These are phyloP conservation scores for Entosphenus tridentatus DNA, from an alignment of 2,113 vertebrate species.

Conservation along the genomic window DNA sequence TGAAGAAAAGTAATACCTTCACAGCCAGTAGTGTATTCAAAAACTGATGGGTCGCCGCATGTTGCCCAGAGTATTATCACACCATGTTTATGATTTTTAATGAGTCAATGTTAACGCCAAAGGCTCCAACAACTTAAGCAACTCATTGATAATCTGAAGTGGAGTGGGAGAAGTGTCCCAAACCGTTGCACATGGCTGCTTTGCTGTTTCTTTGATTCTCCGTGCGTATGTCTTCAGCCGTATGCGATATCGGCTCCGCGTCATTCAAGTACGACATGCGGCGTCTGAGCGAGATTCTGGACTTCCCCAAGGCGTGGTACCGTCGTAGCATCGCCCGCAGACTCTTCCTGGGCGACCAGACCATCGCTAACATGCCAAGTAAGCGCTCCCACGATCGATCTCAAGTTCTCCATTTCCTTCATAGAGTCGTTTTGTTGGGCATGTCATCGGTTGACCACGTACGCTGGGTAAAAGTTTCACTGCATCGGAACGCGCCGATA, in stretches of 20 bases:
- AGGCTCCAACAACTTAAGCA: too few relatives aligned
- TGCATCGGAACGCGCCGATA: neutral
- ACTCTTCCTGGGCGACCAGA: slow-evolving; percentile 87
- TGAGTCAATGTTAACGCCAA: too few relatives aligned
- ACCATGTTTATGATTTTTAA: too few relatives aligned
- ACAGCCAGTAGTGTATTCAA: too few relatives aligned
- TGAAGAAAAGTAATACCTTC: too few relatives aligned
- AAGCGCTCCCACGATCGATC: slow-evolving; percentile 10
- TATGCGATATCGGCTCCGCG: slow-evolving; percentile 92
- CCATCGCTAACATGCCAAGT: slow-evolving; percentile 66
- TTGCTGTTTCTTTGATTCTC: too few relatives aligned
- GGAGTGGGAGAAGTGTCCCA: too few relatives aligned
- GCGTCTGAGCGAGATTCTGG: slow-evolving; percentile 82
- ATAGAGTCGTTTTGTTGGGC: neutral
- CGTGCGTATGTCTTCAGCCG: slow-evolving; percentile 26
- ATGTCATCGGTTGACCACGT: neutral
- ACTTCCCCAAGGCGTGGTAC: slow-evolving; percentile 92
- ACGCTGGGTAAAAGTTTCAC: neutral
- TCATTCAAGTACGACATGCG: slow-evolving; percentile 98
- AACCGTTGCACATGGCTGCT: too few relatives aligned
- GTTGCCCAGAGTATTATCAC: too few relatives aligned
- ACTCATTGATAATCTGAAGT: too few relatives aligned
- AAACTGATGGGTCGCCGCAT: too few relatives aligned
- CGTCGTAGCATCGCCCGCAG: slow-evolving; percentile 79
- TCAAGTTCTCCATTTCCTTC: slow-evolving; percentile 1